Evolutionary conservation across 2,797 vertebrate genomes (phyloP).

Genomic region (Hydrocynus forskahlii): DNA sequence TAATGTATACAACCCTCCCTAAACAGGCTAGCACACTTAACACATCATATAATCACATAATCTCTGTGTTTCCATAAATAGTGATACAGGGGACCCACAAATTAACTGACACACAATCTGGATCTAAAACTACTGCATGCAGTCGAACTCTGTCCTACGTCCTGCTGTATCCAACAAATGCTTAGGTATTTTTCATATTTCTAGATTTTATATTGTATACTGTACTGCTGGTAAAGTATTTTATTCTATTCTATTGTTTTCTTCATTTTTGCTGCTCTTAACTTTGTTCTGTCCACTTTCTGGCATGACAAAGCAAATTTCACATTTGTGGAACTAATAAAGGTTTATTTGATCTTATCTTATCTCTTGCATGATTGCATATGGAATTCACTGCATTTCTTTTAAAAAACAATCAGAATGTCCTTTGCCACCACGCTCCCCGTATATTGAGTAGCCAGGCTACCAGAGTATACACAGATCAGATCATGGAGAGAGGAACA

Average conservation of each 20-base stretch:
- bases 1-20: constrained; percentile 34
- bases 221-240: no score
- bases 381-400: background rate
- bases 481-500: background rate
- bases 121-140: background rate
- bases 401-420: background rate
- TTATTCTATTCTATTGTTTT: no score
- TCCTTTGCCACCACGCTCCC: no score
- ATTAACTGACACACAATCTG: constrained; percentile 1
- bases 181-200: no score
- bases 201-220: no score
- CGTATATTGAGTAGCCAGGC: background rate
- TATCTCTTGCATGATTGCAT: background rate
- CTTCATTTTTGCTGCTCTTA: no score
- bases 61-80: constrained; percentile 27
- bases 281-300: no score
- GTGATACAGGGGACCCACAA: constrained; percentile 13
- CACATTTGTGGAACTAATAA: no score
- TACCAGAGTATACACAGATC: background rate
- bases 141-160: background rate
- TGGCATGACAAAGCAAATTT: no score
- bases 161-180: background rate
- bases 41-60: background rate
- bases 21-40: constrained; percentile 35
- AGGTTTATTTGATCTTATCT: no score